Base-by-base conservation (phyloP, 2,797 vertebrate species). In the Glyptemys insculpta region DNA sequence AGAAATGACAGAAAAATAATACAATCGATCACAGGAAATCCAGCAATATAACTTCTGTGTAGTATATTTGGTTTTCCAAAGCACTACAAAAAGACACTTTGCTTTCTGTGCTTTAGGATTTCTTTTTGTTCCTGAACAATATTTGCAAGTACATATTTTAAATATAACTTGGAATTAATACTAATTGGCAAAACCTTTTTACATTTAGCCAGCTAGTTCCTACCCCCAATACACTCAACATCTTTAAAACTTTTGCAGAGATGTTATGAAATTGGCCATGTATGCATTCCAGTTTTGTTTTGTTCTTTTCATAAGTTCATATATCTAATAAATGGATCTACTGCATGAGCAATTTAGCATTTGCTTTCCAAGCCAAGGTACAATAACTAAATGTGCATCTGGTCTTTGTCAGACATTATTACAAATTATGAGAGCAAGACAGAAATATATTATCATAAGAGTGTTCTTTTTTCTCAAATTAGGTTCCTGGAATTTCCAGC, bases 351-450 rank as follows among this genome's bases (percentile, higher is more conserved):
- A 97, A 0, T 89, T 95, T 94, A 96, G 89, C 94, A 91, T 96
- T 96, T 97, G 72, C 93, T 87, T 93, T 95, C 7, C 12, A 91
- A 92, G 95, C 95, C 92, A 83, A 80, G 83, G 92, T 92, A 91
- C 95, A 96, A 57, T 96, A 97, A 94, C 96, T 94, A 86, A 95
- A 92, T 92, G 95, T 76, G 53, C 90, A 76, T 88, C 96, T 94
- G 93, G 85, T 96, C 95, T 97, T 94, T 95, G 95, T 96, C 95
- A 93, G 92, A 78, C 87, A 85, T 97, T 95, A 94, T 96, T 96
- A 91, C 92, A 94, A 96, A 95, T 95, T 96, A 96, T 88, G 94
- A 59, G 92, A 92, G 62, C 87, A 84, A 85, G 92, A 37, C 91
- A 85, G 84, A 94, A 96, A 94, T 96, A 95, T 96, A 95, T 97